Evolutionary conservation across 2,113 vertebrate genomes (phyloP), one percentile per base, ranked within the genome.

Genomic region (Chascanopsetta lugubris): DNA sequence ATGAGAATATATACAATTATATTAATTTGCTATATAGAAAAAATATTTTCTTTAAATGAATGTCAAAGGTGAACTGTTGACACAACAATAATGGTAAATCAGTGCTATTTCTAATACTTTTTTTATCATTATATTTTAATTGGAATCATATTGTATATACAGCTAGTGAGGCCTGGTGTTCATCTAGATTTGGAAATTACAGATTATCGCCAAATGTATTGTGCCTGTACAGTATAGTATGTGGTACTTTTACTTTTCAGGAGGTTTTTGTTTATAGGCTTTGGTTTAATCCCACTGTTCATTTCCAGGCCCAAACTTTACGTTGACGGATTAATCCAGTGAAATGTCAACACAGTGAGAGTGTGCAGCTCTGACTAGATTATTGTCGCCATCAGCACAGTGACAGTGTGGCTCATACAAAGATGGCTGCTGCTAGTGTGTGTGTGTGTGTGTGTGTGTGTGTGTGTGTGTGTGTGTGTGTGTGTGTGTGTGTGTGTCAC

Each of bases 401-500:
- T 82, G 72, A 43, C 36, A 60, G 48, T 12, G 29, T n/a, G 25
- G 25, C 48, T 29, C 6, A n/a, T 17, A 42, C 62, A 80, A 79
- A 83, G 64, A 75, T 83, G 79, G 71, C 79, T 81, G 75, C 72
- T 69, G n/a, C n/a, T n/a, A n/a, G n/a, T n/a, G n/a, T n/a, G n/a
- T n/a, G 43, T 32, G 42, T 53, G 36, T 62, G 59, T 61, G 8
- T 50, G 43, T 32, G 42, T 53, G 36, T 62, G 59, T 61, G 8
- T 50, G 43, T 32, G 42, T 53, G 36, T 62, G 59, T 61, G 8
- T 50, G 43, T 32, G 42, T 53, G 36, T 62, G 59, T 61, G 8
- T 50, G 43, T 32, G 42, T 53, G 36, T 62, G 43, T 32, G 42
- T 53, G 36, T 62, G 59, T 61, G 8, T 50, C 42, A 27, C 53